Base-by-base conservation (phyloP, 1,140 invertebrate genomes). In the Gonatopus flavifemur region DNA sequence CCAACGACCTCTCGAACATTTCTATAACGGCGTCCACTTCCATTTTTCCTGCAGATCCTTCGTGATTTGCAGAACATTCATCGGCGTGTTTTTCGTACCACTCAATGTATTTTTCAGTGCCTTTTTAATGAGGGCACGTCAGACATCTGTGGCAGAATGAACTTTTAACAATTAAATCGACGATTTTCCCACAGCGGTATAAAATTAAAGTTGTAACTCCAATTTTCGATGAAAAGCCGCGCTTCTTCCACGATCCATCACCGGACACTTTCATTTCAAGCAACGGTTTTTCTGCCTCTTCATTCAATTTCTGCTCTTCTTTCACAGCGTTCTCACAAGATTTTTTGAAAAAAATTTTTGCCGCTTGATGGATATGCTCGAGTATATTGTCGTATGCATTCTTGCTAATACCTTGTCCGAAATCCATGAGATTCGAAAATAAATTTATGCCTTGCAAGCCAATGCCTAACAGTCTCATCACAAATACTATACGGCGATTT, bases 161-260 rank as follows among this genome's bases (percentile, higher is more conserved):
- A 18, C 40, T 33, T 52, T 49, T 60, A 8, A 69, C 55, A 8
- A 31, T 36, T 12, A 61, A 24, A 57, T 68, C 61, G 12, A 68
- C 37, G 8, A 68, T 45, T 59, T 56, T 56, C 5, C 52, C 49
- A 28, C 36, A 36, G 31, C 42, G 47, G 41, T 55, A 40, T 8
- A 39, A 41, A 20, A 59, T 59, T 19, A 59, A 40, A 21, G 46
- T 57, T 15, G 49, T 33, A 25, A 55, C 49, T 2, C 62, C 62
- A 40, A 52, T 59, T 37, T 61, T 49, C 32, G 63, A 66, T 19
- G 45, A 48, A 55, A 64, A 64, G 2, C 60, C 65, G n/a, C n/a
- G n/a, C n/a, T n/a, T n/a, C n/a, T n/a, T n/a, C n/a, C n/a, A n/a
- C n/a, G n/a, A n/a, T n/a, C 31, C 59, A 32, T 38, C 63, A 61